phyloP scores from a whole-genome alignment of 1,140 invertebrate species.

The Lineus longissimus region DNA sequence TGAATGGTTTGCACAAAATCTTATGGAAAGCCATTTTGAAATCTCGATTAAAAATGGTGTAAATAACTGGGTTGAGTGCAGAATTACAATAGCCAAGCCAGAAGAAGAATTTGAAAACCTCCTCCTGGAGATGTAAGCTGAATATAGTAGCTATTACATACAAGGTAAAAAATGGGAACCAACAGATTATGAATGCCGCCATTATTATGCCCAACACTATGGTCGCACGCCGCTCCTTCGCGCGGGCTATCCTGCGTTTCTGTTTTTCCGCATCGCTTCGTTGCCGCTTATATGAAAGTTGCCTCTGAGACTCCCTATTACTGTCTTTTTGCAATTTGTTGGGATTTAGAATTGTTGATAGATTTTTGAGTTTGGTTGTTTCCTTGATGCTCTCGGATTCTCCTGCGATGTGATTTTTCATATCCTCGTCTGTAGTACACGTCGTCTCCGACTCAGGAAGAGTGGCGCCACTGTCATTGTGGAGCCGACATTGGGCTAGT shows the following conservation, averaged over 20 bases:
- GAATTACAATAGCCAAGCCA: slow-evolving; percentile 99
- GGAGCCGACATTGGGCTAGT: background rate
- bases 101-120: slow-evolving; percentile 90
- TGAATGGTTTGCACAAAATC: slow-evolving; percentile 60
- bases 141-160: slow-evolving; percentile 79
- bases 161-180: slow-evolving; percentile 97
- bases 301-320: background rate
- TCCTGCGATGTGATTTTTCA: slow-evolving; percentile 2
- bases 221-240: slow-evolving; percentile 95
- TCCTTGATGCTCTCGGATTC: background rate
- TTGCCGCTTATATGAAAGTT: slow-evolving; percentile 2
- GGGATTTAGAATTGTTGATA: background rate
- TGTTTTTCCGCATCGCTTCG: slow-evolving; percentile 79
- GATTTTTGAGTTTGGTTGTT: background rate
- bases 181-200: slow-evolving; percentile 97
- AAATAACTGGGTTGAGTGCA: slow-evolving; percentile 96
- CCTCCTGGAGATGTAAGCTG: slow-evolving; percentile 83
- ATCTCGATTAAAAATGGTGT: slow-evolving; percentile 98
- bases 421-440: slow-evolving; percentile 3
- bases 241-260: slow-evolving; percentile 86
- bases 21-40: slow-evolving; percentile 98
- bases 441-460: background rate
- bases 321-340: background rate
- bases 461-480: background rate
- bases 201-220: slow-evolving; percentile 96